These are phyloP conservation scores for Tetragnatha versicolor DNA, from an alignment of 1,140 invertebrate genomes.

Conservation along the genomic window DNA sequence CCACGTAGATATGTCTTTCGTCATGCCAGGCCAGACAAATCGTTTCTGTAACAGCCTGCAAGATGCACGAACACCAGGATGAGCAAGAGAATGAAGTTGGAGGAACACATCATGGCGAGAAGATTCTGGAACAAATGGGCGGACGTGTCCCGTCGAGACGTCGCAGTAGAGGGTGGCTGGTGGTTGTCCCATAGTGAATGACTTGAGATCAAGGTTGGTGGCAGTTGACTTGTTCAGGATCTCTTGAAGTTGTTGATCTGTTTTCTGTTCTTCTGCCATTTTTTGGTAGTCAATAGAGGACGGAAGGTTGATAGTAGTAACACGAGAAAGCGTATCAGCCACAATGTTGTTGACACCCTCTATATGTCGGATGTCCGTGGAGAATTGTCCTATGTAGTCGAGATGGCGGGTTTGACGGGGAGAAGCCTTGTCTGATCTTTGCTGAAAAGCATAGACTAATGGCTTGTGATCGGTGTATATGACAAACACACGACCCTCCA, in stretches of 20 bases:
- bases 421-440: slow-evolving; percentile 49
- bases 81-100: slow-evolving; percentile 58
- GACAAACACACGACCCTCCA: no score
- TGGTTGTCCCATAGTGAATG: no score
- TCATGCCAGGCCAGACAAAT: slow-evolving; percentile 65
- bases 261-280: background rate
- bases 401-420: slow-evolving; percentile 57
- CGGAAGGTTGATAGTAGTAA: background rate
- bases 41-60: slow-evolving; percentile 60
- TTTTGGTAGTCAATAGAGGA: background rate
- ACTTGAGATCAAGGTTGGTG: no score
- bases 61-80: slow-evolving; percentile 58
- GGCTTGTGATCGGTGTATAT: no score
- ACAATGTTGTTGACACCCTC: slow-evolving; percentile 60
- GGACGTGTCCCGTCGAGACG: no score
- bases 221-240: background rate
- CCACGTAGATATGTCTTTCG: slow-evolving; percentile 56
- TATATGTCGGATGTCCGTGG: slow-evolving; percentile 61
- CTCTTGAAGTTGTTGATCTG: background rate
- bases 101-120: no score
- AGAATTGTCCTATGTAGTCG: slow-evolving; percentile 62
- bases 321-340: background rate
- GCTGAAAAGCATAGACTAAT: slow-evolving; percentile 57
- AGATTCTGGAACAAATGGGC: no score
- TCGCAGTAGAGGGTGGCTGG: no score